Conservation (phyloP, 1,140 invertebrate species). For the Patella vulgata region DNA sequence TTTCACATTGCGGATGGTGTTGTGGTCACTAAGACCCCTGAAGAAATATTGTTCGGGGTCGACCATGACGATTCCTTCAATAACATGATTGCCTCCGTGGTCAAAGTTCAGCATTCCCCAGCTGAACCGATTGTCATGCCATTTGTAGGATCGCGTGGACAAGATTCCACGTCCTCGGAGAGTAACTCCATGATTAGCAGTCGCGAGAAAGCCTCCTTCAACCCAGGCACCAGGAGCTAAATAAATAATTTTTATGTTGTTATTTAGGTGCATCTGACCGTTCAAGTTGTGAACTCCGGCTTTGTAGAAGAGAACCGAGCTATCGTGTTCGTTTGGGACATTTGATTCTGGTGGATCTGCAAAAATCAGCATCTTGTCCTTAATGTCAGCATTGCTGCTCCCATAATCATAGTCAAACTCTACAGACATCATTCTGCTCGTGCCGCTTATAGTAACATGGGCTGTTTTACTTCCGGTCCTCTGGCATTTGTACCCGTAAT, state of each 20-base stretch:
- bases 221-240: constrained; percentile 17
- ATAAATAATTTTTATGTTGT: constrained; percentile 7
- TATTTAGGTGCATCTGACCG: constrained; percentile 5
- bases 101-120: constrained; percentile 19
- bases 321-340: constrained; percentile 5
- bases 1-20: constrained; percentile 16
- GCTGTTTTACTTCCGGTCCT: not conserved
- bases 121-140: constrained; percentile 5
- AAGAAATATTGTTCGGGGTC: constrained; percentile 7
- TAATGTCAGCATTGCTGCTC: constrained; percentile 7
- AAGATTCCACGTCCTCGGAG: constrained; percentile 10
- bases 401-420: constrained; percentile 19
- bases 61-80: constrained; percentile 10
- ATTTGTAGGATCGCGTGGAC: constrained; percentile 1
- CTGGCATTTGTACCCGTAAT: not conserved
- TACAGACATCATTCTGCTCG: constrained; percentile 10
- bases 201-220: constrained; percentile 4
- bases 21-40: not conserved
- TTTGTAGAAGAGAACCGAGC: constrained; percentile 11
- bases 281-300: constrained; percentile 9
- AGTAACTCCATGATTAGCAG: not conserved
- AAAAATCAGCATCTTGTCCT: constrained; percentile 11
- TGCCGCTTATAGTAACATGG: not conserved
- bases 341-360: constrained; percentile 7
- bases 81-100: constrained; percentile 1